Evolutionary conservation across 2,888 invertebrate genomes (phyloP).

Genomic region (Pristionchus arcanus): DNA sequence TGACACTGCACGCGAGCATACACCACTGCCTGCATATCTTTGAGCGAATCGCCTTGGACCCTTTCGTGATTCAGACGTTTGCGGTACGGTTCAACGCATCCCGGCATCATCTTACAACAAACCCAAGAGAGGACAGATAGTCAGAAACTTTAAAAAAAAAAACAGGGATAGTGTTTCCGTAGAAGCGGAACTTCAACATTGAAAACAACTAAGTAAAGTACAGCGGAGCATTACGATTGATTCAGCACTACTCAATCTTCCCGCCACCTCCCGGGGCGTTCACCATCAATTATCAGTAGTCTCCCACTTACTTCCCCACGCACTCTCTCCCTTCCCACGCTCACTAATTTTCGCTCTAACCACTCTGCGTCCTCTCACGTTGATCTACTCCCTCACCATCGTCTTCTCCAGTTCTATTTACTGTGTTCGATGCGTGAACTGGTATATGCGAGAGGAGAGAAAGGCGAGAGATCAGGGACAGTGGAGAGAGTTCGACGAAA

Average conservation of each 20-base stretch:
- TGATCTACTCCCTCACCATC: constrained; percentile 28
- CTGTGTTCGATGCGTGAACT: constrained; percentile 49
- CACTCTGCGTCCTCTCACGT: constrained; percentile 2
- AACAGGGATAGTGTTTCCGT: background rate
- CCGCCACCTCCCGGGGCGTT: background rate
- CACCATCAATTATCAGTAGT: constrained; percentile 43
- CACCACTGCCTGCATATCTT: too few species aligned
- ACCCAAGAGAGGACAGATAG: too few species aligned
- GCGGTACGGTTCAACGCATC: background rate
- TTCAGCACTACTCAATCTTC: background rate
- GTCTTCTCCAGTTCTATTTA: constrained; percentile 46
- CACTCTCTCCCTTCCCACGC: background rate
- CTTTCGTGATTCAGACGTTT: background rate
- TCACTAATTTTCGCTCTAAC: background rate
- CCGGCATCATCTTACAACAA: too few species aligned
- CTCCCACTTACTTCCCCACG: background rate
- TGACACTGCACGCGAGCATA: too few species aligned
- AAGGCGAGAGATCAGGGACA: background rate
- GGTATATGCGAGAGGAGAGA: constrained; percentile 3
- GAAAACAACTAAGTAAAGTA: background rate
- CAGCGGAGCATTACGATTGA: background rate
- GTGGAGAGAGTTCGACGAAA: background rate
- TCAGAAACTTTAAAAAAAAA: background rate
- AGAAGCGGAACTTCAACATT: background rate
- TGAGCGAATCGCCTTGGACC: too few species aligned